Percentiles rank a stretch among this genome's conserved stretches.
Conservation (phyloP, 2,888 invertebrate species). For the Sthenelais limicola region DNA sequence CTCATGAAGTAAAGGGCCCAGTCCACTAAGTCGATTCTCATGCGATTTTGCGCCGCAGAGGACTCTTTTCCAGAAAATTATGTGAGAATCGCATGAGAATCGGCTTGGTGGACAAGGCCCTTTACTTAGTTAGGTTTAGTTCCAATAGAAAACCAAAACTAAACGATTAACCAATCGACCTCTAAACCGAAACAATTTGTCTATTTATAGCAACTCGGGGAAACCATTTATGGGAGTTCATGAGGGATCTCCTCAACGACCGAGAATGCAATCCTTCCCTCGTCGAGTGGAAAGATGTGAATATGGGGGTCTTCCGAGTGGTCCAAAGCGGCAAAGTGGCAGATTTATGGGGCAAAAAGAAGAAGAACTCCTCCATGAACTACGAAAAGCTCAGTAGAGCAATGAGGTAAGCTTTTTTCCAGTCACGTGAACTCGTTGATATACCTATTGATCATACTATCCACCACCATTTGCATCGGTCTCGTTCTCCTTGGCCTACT, state of each 20-base stretch:
- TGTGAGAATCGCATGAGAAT: too few relatives aligned
- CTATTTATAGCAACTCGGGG: conserved; percentile 55
- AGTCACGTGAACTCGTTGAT: background rate
- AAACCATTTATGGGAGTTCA: conserved; percentile 84
- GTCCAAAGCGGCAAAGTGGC: conserved; percentile 90
- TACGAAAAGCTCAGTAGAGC: conserved; percentile 93
- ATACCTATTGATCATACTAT: too few relatives aligned
- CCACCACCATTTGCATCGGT: too few relatives aligned
- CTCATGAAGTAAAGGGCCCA: too few relatives aligned
- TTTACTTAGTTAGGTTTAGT: too few relatives aligned
- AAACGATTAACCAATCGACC: too few relatives aligned
- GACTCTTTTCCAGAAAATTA: too few relatives aligned
- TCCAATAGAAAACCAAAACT: background rate
- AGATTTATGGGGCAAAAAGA: conserved; percentile 87
- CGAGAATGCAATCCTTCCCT: conserved; percentile 84
- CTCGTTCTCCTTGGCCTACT: too few relatives aligned
- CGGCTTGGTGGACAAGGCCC: too few relatives aligned
- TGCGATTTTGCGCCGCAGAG: too few relatives aligned
- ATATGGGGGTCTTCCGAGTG: conserved; percentile 88
- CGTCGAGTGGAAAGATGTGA: conserved; percentile 90
- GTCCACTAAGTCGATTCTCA: too few relatives aligned
- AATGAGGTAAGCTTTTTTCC: conserved; percentile 76
- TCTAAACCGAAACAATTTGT: too few relatives aligned
- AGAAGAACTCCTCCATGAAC: conserved; percentile 90
- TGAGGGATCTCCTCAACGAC: conserved; percentile 85